phyloP scores from a whole-genome alignment of 2,888 invertebrate species.

The Pachycephus smyrnensis region DNA sequence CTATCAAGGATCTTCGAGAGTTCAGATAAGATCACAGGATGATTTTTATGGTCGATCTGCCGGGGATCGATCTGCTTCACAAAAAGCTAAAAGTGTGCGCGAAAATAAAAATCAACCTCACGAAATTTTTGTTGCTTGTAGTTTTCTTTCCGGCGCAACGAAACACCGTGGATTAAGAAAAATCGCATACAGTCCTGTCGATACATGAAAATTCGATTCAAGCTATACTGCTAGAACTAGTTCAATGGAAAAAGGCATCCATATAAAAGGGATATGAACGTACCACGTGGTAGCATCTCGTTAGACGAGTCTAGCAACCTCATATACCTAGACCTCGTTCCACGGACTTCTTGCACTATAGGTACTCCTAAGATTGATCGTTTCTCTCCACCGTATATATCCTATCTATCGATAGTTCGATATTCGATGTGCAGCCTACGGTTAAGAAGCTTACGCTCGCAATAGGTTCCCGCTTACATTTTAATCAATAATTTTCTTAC shows the following conservation, averaged over 20 bases:
- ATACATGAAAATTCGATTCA: background rate
- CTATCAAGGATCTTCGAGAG: background rate
- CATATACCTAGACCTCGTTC: constrained; percentile 18
- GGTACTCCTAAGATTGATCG: constrained; percentile 44
- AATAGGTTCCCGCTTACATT: background rate
- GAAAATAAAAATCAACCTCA: background rate
- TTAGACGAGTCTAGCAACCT: constrained; percentile 59
- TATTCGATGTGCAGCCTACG: background rate
- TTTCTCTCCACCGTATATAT: constrained; percentile 16
- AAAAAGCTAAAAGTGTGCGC: background rate
- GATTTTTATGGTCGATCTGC: background rate
- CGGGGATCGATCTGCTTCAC: background rate
- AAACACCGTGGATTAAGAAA: background rate
- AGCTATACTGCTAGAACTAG: background rate
- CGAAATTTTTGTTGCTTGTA: background rate
- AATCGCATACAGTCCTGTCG: background rate
- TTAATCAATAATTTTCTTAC: background rate
- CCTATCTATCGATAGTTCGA: background rate
- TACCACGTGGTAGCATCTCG: constrained; percentile 49
- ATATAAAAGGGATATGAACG: constrained; percentile 4
- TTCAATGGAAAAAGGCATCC: background rate
- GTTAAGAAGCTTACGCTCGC: background rate
- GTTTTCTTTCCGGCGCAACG: background rate
- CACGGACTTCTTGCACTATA: constrained; percentile 37
- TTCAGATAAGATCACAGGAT: background rate